A percentile compares a stretch with the other conserved stretches of the same genome.
Evolutionary conservation across 2,797 vertebrate species (phyloP).

Genomic region (Mionectes olivaceus): DNA sequence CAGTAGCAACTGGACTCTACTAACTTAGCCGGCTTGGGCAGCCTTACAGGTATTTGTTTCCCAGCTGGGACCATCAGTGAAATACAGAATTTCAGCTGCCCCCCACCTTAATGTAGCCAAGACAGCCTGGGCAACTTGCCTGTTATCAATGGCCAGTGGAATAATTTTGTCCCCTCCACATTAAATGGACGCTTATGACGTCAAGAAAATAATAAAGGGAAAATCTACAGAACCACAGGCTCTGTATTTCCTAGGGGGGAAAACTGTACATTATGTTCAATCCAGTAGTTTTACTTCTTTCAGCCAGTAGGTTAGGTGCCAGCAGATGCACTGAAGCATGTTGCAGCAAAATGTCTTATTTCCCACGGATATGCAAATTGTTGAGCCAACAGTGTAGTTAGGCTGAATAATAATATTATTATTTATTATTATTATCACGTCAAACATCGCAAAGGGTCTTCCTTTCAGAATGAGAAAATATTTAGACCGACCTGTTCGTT

Average conservation of each 20-base stretch:
- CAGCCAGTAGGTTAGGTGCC: not conserved
- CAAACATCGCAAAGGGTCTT: not conserved
- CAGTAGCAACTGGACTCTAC: not conserved
- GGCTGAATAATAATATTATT: not conserved
- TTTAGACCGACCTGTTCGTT: not conserved
- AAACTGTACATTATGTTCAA: not conserved
- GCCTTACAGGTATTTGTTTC: not conserved
- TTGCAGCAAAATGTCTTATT: not conserved
- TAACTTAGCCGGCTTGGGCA: not conserved
- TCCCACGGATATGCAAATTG: not conserved
- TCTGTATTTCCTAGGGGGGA: not conserved
- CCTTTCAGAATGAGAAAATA: not conserved
- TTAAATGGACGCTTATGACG: not conserved
- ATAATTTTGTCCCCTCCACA: not conserved
- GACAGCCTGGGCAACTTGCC: not conserved
- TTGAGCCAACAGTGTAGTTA: not conserved
- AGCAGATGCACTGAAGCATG: not conserved
- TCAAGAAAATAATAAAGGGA: not conserved
- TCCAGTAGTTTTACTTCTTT: not conserved
- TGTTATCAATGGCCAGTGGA: not conserved
- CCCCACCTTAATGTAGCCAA: not conserved
- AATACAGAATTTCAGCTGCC: not conserved
- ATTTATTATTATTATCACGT: no score
- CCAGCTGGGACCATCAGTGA: not conserved
- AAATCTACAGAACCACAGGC: not conserved